A percentile compares a stretch with the other conserved stretches of the same genome.
These are phyloP conservation scores for western clawed frog (Xenopus tropicalis) DNA, from an alignment of 2,113 vertebrate genomes.

Conservation along the genomic window DNA sequence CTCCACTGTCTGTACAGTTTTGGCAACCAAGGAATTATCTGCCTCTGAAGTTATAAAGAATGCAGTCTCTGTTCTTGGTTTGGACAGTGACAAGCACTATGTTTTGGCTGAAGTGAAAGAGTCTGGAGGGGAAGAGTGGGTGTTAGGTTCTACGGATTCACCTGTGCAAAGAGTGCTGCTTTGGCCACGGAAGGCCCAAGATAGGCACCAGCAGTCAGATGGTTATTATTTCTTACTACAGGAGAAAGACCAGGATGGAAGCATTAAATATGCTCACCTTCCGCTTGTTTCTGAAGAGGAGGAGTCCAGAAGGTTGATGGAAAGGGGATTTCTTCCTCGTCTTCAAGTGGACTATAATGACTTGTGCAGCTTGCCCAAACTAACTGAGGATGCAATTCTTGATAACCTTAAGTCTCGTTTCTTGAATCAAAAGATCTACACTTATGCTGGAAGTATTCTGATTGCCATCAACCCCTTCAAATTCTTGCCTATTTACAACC, in stretches of 20 bases:
- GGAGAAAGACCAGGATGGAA: constrained; percentile 76
- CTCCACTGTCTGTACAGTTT: constrained; percentile 69
- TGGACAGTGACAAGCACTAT: constrained; percentile 67
- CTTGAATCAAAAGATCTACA: constrained; percentile 83
- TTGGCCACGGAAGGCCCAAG: constrained; percentile 79
- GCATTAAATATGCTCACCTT: constrained; percentile 80
- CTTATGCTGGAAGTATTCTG: constrained; percentile 83
- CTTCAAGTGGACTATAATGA: constrained; percentile 78
- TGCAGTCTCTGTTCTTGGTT: constrained; percentile 62
- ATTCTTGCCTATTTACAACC: constrained; percentile 92
- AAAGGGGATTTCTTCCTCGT: constrained; percentile 87
- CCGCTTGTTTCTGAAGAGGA: constrained; percentile 70
- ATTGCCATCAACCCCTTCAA: constrained; percentile 91
- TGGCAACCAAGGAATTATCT: constrained; percentile 68
- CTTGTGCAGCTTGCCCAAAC: constrained; percentile 77
- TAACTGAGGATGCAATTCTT: constrained; percentile 74
- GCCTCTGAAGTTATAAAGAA: constrained; percentile 69
- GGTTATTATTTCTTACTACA: constrained; percentile 87
- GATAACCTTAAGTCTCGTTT: constrained; percentile 78
- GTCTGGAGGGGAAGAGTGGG: constrained; percentile 66
- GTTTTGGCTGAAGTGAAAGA: constrained; percentile 81
- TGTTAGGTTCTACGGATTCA: constrained; percentile 67
- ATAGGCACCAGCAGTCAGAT: constrained; percentile 66
- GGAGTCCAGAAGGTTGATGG: constrained; percentile 72
- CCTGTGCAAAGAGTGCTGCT: constrained; percentile 75